A percentile compares a stretch with the other conserved stretches of the same genome.
Conservation (phyloP, 2,888 invertebrate genomes). For the Polymixis lichenea region DNA sequence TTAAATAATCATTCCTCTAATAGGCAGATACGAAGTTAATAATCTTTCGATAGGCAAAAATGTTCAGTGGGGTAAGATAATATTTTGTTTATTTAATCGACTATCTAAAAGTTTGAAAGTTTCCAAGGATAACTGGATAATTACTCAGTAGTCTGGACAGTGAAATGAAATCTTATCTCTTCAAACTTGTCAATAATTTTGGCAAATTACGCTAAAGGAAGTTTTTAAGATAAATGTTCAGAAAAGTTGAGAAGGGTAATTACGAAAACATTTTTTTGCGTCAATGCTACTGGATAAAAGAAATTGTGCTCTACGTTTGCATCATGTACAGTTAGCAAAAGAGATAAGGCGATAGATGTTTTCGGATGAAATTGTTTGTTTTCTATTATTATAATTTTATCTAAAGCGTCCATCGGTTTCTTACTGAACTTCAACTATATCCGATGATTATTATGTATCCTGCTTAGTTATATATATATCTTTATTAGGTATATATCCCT, state of each 20-base stretch:
- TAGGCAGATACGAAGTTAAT: background rate
- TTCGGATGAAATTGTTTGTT: too few species aligned
- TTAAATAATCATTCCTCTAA: background rate
- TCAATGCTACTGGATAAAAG: background rate
- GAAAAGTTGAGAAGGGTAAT: background rate
- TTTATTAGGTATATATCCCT: too few species aligned
- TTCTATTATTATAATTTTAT: too few species aligned
- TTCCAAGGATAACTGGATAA: constrained; percentile 14
- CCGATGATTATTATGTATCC: too few species aligned
- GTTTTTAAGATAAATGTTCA: constrained; percentile 2
- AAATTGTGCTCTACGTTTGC: too few species aligned
- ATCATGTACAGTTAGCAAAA: too few species aligned
- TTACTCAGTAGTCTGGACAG: constrained; percentile 15
- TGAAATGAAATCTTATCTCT: constrained; percentile 11
- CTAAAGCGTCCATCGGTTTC: too few species aligned
- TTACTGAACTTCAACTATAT: too few species aligned
- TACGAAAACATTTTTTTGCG: background rate
- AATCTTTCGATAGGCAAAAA: background rate
- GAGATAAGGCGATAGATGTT: too few species aligned
- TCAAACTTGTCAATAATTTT: constrained; percentile 42
- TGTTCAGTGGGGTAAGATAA: background rate
- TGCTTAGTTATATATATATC: too few species aligned
- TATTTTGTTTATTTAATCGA: constrained; percentile 29
- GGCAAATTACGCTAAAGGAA: constrained; percentile 26
- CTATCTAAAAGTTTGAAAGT: constrained; percentile 2